Conservation (phyloP, 2,113 vertebrate genomes). For the Leucopsar rothschildi region DNA sequence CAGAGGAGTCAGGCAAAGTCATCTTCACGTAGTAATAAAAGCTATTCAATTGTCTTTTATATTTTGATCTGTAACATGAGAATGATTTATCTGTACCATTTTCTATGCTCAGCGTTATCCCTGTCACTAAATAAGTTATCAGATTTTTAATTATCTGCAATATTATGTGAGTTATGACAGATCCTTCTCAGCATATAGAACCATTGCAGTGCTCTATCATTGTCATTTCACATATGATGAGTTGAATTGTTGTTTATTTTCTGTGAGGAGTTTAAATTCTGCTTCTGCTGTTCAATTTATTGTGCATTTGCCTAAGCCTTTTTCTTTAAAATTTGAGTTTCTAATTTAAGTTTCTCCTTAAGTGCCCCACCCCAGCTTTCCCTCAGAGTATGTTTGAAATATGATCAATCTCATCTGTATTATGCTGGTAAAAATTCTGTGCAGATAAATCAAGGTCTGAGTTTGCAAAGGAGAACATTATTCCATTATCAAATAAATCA, state of each 20-base stretch:
- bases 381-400: background rate
- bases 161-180: background rate
- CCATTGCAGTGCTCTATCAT: background rate
- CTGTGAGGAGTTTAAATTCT: background rate
- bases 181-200: background rate
- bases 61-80: background rate
- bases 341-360: background rate
- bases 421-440: slow-evolving; percentile 12
- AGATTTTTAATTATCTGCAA: background rate
- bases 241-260: background rate
- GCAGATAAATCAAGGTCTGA: slow-evolving; percentile 35
- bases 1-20: background rate
- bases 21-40: background rate
- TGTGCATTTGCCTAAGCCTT: background rate
- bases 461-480: slow-evolving; percentile 35
- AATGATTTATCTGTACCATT: background rate
- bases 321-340: background rate
- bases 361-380: background rate
- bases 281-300: background rate
- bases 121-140: background rate
- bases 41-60: background rate
- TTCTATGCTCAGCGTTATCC: background rate
- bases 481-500: slow-evolving; percentile 59
- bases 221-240: background rate
- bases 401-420: background rate